A percentile compares a stretch with the other conserved stretches of the same genome.
Evolutionary conservation across 2,113 vertebrate species (phyloP).

Genomic region (Pagrus major): DNA sequence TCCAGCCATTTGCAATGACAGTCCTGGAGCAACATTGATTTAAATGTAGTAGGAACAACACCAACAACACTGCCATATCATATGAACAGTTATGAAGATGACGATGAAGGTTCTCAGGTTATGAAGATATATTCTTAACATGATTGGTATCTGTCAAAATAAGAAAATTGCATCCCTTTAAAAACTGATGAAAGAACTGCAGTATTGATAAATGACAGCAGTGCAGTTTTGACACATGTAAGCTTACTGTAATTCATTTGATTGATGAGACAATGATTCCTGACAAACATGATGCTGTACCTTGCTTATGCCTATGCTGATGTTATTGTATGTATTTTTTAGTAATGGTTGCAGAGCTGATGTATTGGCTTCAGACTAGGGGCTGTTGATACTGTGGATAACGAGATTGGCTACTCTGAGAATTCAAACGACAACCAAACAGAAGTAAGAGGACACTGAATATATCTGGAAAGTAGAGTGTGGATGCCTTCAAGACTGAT

Average conservation of each 20-base stretch:
- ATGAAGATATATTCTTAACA: neutral
- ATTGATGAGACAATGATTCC: neutral
- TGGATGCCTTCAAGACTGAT: too few species aligned
- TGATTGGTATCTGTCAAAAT: slow-evolving; percentile 61
- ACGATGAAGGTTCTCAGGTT: too few species aligned
- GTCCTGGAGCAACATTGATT: too few species aligned
- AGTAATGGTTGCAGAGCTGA: neutral
- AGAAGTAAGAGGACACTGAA: too few species aligned
- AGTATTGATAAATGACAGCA: neutral
- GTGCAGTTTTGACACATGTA: neutral
- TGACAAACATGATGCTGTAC: neutral
- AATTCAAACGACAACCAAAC: neutral
- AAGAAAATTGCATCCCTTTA: slow-evolving; percentile 74
- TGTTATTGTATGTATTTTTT: too few species aligned
- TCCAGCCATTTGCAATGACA: too few species aligned
- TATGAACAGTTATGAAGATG: too few species aligned
- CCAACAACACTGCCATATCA: too few species aligned
- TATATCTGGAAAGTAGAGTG: too few species aligned
- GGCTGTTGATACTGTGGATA: neutral
- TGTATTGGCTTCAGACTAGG: neutral
- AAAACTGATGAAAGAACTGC: slow-evolving; percentile 28
- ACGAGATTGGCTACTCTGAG: neutral
- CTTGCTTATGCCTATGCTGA: too few species aligned
- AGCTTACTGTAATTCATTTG: too few species aligned
- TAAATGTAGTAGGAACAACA: too few species aligned